These are phyloP conservation scores for Drosophila aldrichi DNA, from an alignment of 2,888 invertebrate species.

Conservation along the genomic window DNA sequence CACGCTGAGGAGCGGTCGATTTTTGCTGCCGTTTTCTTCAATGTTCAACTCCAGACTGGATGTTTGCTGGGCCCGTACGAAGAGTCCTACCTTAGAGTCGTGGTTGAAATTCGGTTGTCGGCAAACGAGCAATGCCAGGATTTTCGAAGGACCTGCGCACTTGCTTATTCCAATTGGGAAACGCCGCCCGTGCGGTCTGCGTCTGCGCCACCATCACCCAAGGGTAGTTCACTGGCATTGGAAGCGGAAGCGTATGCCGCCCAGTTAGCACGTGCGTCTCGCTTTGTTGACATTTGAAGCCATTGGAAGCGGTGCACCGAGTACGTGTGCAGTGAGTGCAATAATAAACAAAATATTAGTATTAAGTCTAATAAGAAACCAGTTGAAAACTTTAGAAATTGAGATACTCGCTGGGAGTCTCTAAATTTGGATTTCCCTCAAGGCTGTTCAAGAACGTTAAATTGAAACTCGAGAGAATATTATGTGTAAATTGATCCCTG, in stretches of 20 bases:
- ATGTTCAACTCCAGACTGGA: slow-evolving; percentile 85
- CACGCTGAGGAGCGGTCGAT: slow-evolving; percentile 67
- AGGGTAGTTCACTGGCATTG: slow-evolving; percentile 47
- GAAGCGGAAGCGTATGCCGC: slow-evolving; percentile 50
- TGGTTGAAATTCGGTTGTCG: slow-evolving; percentile 58
- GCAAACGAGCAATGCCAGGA: slow-evolving; percentile 68
- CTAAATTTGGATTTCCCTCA: background rate
- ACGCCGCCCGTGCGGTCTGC: slow-evolving; percentile 35
- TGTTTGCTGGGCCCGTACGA: slow-evolving; percentile 64
- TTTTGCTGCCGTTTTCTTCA: slow-evolving; percentile 84
- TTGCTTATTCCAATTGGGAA: slow-evolving; percentile 73
- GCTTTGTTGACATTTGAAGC: slow-evolving; percentile 71
- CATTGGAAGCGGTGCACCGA: slow-evolving; percentile 9
- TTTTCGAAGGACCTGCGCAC: slow-evolving; percentile 84
- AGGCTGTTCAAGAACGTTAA: background rate
- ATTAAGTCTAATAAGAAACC: background rate
- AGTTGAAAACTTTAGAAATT: background rate
- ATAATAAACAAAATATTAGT: slow-evolving; percentile 10
- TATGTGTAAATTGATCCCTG: slow-evolving; percentile 3
- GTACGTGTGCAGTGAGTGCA: slow-evolving; percentile 47
- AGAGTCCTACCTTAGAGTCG: slow-evolving; percentile 76
- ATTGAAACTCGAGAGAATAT: background rate
- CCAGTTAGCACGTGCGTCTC: slow-evolving; percentile 65
- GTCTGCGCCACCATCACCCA: slow-evolving; percentile 40
- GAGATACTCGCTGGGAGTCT: background rate